Conservation (phyloP, 2,888 invertebrate genomes). For the Oeneis ivallda region DNA sequence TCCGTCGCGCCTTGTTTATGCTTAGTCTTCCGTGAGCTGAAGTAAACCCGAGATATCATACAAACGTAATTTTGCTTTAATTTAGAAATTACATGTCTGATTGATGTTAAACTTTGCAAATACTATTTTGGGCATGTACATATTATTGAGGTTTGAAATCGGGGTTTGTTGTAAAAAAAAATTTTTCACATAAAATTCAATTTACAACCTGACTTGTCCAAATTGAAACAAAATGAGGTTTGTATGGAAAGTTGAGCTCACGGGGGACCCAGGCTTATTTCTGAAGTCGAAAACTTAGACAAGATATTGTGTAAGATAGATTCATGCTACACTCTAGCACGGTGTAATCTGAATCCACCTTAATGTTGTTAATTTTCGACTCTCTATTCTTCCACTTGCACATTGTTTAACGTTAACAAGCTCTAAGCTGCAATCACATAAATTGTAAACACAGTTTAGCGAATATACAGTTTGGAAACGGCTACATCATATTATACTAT, state of each 20-base stretch:
- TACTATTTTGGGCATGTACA: too few species aligned
- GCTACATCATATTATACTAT: background rate
- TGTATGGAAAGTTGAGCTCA: too few species aligned
- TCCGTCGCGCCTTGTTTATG: background rate
- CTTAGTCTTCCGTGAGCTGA: background rate
- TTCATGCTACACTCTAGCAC: background rate
- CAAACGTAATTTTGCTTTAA: too few species aligned
- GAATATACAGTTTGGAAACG: slow-evolving; percentile 7
- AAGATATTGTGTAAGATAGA: slow-evolving; percentile 17
- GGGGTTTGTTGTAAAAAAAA: too few species aligned
- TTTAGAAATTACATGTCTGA: too few species aligned
- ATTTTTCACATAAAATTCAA: too few species aligned
- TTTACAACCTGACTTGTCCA: too few species aligned
- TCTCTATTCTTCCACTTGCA: slow-evolving; percentile 40
- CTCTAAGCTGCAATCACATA: slow-evolving; percentile 41
- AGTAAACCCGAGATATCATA: too few species aligned
- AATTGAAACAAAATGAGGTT: too few species aligned
- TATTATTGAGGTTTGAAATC: too few species aligned
- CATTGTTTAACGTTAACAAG: slow-evolving; percentile 55
- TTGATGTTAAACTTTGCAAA: too few species aligned
- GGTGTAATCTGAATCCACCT: background rate
- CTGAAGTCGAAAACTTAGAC: slow-evolving; percentile 14
- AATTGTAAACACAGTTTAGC: background rate
- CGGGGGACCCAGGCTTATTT: slow-evolving; percentile 34
- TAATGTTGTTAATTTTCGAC: slow-evolving; percentile 22